Evolutionary conservation across 2,797 vertebrate genomes (phyloP).

Genomic region (Margarornis squamiger): DNA sequence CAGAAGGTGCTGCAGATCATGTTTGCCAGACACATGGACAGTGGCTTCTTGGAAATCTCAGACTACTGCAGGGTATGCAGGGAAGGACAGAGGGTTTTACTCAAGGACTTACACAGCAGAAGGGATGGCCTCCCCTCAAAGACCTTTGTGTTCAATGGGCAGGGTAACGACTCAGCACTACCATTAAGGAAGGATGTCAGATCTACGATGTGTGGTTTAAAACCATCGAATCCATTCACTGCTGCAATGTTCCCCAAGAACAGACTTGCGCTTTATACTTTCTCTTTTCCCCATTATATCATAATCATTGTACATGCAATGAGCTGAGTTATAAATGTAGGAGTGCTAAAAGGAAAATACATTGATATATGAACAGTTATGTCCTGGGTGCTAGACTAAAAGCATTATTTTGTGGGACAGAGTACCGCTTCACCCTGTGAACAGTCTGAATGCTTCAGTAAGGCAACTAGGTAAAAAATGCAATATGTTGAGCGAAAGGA

Average conservation of each 20-base stretch:
- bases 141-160: not conserved
- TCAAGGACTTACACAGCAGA: not conserved
- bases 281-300: not conserved
- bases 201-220: not conserved
- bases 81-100: not conserved
- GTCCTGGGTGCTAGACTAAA: not conserved
- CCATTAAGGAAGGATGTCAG: not conserved
- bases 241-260: not conserved
- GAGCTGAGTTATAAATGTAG: not conserved
- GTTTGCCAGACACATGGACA: accelerated
- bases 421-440: not conserved
- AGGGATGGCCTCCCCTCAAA: not conserved
- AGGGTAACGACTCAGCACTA: not conserved
- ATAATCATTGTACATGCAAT: not conserved
- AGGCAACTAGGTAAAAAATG: not conserved
- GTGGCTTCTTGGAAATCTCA: not conserved
- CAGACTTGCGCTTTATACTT: not conserved
- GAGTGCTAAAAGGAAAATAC: not conserved
- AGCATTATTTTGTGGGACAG: not conserved
- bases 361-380: not conserved
- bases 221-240: not conserved
- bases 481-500: not conserved
- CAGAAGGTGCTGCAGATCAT: not conserved
- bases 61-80: not conserved
- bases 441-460: not conserved